These are phyloP conservation scores for Chaenogobius annularis DNA, from an alignment of 2,113 vertebrate genomes.

Conservation along the genomic window DNA sequence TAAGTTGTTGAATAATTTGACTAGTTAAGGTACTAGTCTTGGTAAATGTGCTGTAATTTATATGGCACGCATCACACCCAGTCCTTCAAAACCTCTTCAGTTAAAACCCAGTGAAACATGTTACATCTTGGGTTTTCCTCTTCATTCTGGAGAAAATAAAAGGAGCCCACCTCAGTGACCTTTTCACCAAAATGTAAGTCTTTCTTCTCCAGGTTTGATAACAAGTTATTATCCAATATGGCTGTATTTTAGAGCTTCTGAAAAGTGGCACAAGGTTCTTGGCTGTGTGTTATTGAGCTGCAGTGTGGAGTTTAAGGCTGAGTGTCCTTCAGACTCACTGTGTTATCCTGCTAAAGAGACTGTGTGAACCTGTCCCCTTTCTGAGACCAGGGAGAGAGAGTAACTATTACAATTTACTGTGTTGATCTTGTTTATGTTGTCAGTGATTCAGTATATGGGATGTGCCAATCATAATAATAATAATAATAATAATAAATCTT, in stretches of 20 bases:
- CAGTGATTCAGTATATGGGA: too few species aligned
- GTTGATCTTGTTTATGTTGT: neutral
- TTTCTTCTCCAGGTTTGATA: constrained; percentile 69
- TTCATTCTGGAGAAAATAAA: constrained; percentile 54
- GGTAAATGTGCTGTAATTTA: neutral
- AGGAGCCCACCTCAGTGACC: constrained; percentile 60
- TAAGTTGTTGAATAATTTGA: neutral
- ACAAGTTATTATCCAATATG: constrained; percentile 74
- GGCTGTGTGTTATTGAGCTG: constrained; percentile 57
- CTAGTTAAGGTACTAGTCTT: neutral
- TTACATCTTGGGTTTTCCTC: constrained; percentile 54
- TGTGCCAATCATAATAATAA: too few species aligned
- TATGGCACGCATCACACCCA: too few species aligned
- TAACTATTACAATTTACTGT: neutral
- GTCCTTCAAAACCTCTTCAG: constrained; percentile 5
- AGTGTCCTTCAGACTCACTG: constrained; percentile 47
- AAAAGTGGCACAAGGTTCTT: constrained; percentile 45
- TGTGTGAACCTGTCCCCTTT: constrained; percentile 18
- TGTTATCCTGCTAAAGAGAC: constrained; percentile 47
- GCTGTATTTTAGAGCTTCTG: constrained; percentile 51
- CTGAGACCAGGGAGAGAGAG: neutral
- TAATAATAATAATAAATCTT: too few species aligned
- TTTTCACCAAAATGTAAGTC: constrained; percentile 40
- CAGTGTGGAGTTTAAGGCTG: constrained; percentile 45
- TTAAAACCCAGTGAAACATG: constrained; percentile 45